Percentiles rank a stretch among this genome's conserved stretches.
Evolutionary conservation across 1,140 invertebrate species (phyloP).

Genomic region (Cyphomyrmex costatus): DNA sequence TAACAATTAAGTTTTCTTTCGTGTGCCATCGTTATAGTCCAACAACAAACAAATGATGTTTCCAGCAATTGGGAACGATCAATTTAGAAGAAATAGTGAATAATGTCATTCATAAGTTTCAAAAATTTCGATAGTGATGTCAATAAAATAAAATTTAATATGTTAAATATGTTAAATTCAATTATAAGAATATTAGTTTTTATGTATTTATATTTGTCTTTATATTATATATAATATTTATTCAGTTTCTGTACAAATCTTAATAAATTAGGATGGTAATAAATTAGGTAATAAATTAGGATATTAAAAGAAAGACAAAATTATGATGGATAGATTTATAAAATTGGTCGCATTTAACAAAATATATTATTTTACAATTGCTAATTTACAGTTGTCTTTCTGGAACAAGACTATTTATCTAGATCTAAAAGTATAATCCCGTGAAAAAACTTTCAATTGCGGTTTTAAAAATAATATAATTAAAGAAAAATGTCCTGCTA

Average conservation of each 20-base stretch:
- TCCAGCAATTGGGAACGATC: slow-evolving; percentile 42
- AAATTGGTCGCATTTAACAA: not conserved
- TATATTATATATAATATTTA: slow-evolving; percentile 9
- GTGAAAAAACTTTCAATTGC: too few relatives aligned
- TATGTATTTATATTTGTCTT: slow-evolving; percentile 2
- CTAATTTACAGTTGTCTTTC: too few relatives aligned
- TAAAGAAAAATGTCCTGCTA: too few relatives aligned
- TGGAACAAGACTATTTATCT: not conserved
- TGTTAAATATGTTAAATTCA: not conserved
- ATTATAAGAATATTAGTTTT: not conserved
- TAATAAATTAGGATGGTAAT: slow-evolving; percentile 27
- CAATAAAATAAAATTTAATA: not conserved
- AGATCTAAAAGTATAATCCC: too few relatives aligned
- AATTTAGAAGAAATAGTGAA: slow-evolving; percentile 38
- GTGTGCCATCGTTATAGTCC: slow-evolving; percentile 7
- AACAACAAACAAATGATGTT: slow-evolving; percentile 36
- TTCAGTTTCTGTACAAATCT: not conserved
- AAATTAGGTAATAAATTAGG: slow-evolving; percentile 30
- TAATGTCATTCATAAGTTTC: slow-evolving; percentile 12
- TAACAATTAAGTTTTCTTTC: too few relatives aligned
- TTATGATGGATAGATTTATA: not conserved
- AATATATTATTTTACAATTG: too few relatives aligned
- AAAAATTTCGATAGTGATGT: not conserved
- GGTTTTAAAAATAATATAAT: too few relatives aligned
- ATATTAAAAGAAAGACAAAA: not conserved